Conservation (phyloP, 2,113 vertebrate species). For the Gymnarchus niloticus region DNA sequence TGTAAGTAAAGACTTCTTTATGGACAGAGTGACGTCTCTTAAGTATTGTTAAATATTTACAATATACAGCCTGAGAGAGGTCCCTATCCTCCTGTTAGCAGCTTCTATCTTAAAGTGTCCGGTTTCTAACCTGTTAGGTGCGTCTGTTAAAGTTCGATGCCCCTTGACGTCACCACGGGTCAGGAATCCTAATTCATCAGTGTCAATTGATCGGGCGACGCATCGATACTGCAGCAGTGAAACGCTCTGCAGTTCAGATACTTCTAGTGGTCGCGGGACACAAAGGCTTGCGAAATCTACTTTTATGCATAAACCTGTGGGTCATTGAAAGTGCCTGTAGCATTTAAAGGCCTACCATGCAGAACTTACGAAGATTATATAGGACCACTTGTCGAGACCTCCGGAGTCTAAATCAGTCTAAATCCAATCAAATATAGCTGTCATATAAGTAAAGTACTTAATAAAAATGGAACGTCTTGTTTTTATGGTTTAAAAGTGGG, state of each 20-base stretch:
- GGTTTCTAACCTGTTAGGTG: slow-evolving; percentile 21
- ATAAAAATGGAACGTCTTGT: background rate
- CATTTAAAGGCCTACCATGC: too few species aligned
- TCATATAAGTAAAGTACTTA: background rate
- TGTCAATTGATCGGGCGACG: slow-evolving; percentile 54
- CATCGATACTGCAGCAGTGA: slow-evolving; percentile 50
- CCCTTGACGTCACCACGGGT: slow-evolving; percentile 53
- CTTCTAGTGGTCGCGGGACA: background rate
- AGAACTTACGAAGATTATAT: background rate
- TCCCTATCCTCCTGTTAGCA: background rate
- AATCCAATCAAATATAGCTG: background rate
- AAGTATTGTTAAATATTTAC: background rate
- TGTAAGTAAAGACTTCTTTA: background rate
- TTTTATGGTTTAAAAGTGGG: background rate
- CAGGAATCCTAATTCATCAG: slow-evolving; percentile 53
- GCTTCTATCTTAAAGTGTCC: background rate
- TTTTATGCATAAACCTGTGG: background rate
- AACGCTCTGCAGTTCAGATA: slow-evolving; percentile 6
- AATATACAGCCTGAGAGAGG: background rate
- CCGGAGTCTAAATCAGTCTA: background rate
- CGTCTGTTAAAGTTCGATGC: slow-evolving; percentile 28
- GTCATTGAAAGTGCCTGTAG: background rate
- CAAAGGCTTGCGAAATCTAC: background rate
- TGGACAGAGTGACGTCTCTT: background rate
- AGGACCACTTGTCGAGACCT: background rate